These are phyloP conservation scores for Pristionchus entomophagus DNA, from an alignment of 2,888 invertebrate genomes.

Conservation along the genomic window DNA sequence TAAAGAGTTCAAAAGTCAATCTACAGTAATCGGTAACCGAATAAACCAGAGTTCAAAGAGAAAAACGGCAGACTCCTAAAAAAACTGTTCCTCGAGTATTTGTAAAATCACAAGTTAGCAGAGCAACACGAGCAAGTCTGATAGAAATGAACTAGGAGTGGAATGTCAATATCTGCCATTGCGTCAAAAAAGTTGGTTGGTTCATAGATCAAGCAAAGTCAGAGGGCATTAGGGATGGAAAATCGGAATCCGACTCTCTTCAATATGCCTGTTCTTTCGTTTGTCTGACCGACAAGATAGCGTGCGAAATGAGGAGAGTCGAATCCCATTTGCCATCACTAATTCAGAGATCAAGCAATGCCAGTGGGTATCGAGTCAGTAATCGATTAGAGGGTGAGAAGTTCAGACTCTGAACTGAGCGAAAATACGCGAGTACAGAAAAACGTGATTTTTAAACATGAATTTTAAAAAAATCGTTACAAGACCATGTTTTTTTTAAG, in stretches of 20 bases:
- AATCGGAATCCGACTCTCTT: too few species aligned
- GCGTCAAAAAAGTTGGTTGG: too few species aligned
- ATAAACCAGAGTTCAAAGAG: background rate
- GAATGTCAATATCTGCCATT: conserved; percentile 88
- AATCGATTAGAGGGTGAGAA: too few species aligned
- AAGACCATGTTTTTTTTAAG: too few species aligned
- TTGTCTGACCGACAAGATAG: too few species aligned
- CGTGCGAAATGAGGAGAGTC: too few species aligned
- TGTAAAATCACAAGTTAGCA: conserved; percentile 99
- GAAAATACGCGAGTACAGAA: too few species aligned
- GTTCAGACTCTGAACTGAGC: too few species aligned
- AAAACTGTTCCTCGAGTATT: conserved; percentile 95
- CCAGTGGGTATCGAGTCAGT: background rate
- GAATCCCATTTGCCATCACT: too few species aligned
- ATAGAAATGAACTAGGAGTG: conserved; percentile 88
- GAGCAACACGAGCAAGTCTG: conserved; percentile 88
- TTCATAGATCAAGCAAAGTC: background rate
- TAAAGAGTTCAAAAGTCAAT: background rate
- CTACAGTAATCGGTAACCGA: background rate
- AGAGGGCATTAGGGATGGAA: background rate
- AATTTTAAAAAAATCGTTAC: too few species aligned
- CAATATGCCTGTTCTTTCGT: too few species aligned
- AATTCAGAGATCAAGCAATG: background rate
- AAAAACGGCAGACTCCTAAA: background rate
- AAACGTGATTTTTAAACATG: too few species aligned